These are phyloP conservation scores for Altica lythri DNA, from an alignment of 2,888 invertebrate genomes.

Conservation along the genomic window DNA sequence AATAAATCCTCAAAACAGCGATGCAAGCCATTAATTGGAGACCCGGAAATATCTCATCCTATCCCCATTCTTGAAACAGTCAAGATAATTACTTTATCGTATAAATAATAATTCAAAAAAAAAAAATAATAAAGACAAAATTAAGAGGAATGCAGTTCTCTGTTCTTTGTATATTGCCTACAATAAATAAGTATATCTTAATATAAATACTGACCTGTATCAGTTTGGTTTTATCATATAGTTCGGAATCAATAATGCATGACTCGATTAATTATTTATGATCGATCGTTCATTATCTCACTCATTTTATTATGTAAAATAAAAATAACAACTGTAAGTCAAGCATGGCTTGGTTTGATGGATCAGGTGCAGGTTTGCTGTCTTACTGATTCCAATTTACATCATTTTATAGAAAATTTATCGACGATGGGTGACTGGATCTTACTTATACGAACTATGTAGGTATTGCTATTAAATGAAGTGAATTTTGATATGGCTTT, in stretches of 20 bases:
- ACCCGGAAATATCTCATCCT: no score
- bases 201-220: constrained; percentile 26
- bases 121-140: no score
- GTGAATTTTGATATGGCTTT: no score
- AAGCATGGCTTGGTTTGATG: constrained; percentile 31
- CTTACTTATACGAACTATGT: no score
- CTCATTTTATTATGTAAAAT: constrained; percentile 45
- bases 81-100: no score
- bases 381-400: constrained; percentile 32
- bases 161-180: no score
- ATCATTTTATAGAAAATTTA: constrained; percentile 37
- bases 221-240: constrained; percentile 48
- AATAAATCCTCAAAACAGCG: no score
- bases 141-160: no score
- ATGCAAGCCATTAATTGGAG: no score
- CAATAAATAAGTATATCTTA: neutral
- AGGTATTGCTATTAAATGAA: no score
- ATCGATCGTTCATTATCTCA: constrained; percentile 52
- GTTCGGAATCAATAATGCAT: constrained; percentile 56
- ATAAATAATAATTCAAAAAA: no score
- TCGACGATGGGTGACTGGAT: constrained; percentile 26
- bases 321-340: constrained; percentile 39
- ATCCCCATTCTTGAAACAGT: no score
- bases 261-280: constrained; percentile 57
- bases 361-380: constrained; percentile 38